Percentiles rank a stretch among this genome's conserved stretches.
phyloP scores from a whole-genome alignment of 2,888 invertebrate species.

The Euproctis similis region DNA sequence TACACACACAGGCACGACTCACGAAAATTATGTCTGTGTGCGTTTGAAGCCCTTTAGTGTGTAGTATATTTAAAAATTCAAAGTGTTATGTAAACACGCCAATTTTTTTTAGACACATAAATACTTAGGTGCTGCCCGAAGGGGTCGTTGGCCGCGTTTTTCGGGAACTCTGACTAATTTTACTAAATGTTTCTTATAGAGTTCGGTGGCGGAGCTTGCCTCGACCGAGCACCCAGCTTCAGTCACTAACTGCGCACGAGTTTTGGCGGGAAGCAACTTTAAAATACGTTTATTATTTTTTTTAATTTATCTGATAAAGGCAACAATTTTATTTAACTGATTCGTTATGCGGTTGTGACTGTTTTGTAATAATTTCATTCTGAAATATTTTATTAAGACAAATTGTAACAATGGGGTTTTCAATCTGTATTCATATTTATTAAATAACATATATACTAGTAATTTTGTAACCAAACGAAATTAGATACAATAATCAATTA shows the following conservation, averaged over 20 bases:
- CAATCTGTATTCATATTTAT: no score
- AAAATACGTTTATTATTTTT: conserved; percentile 25
- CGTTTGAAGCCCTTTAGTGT: conserved; percentile 56
- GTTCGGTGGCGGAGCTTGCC: conserved; percentile 40
- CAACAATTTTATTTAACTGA: conserved; percentile 5
- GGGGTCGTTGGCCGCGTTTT: conserved; percentile 66
- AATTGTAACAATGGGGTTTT: no score
- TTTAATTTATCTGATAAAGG: conserved; percentile 10
- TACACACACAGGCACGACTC: conserved; percentile 52
- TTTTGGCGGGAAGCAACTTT: conserved; percentile 36
- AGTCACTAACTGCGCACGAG: conserved; percentile 28
- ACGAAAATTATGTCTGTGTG: conserved; percentile 63
- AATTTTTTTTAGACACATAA: conserved; percentile 58
- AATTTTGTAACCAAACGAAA: no score
- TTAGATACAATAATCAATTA: no score
- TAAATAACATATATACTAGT: no score
- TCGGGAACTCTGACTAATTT: conserved; percentile 74
- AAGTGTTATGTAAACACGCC: conserved; percentile 70
- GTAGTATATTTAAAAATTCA: conserved; percentile 63
- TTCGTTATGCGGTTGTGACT: neutral
- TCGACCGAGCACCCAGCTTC: conserved; percentile 17
- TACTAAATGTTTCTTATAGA: conserved; percentile 48
- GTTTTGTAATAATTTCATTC: no score
- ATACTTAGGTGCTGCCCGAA: conserved; percentile 66
- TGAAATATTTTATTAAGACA: no score